Evolutionary conservation across 92 coral and sea anemone genomes (phyloP).

Genomic region (Hydrozoanthus gracilis): DNA sequence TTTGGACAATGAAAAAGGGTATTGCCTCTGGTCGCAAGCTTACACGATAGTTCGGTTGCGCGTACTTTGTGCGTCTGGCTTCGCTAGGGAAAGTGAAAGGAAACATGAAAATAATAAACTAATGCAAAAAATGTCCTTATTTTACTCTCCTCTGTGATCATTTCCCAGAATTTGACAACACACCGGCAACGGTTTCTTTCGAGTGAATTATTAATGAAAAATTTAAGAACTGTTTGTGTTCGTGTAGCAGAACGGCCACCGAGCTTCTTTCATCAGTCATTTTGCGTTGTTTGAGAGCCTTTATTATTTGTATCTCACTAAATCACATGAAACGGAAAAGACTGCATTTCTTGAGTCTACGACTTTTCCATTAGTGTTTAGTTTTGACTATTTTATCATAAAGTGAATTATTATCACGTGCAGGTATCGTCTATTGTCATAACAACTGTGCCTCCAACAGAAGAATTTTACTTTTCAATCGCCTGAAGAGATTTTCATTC

Average conservation of each 20-base stretch:
- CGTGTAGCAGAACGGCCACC: conserved; percentile 42
- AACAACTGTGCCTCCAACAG: conserved; percentile 19
- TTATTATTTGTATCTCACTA: background rate
- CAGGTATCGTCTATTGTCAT: conserved; percentile 37
- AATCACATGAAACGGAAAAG: background rate
- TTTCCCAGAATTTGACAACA: background rate
- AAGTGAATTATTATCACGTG: conserved; percentile 10
- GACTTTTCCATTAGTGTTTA: background rate
- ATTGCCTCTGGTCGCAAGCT: background rate
- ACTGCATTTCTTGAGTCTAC: background rate
- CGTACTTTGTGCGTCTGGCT: background rate
- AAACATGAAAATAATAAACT: background rate
- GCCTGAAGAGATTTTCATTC: background rate
- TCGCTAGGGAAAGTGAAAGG: background rate
- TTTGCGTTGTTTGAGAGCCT: background rate
- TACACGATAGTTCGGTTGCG: background rate
- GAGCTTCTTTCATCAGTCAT: background rate
- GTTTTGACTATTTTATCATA: background rate
- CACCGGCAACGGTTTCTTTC: conserved; percentile 52
- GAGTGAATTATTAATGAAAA: conserved; percentile 57
- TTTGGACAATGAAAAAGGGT: background rate
- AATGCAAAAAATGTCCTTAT: background rate
- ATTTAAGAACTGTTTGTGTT: conserved; percentile 39
- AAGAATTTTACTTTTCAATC: conserved; percentile 30
- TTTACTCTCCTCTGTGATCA: background rate